These are phyloP conservation scores for Promerops cafer DNA, from an alignment of 2,113 vertebrate genomes.

Conservation along the genomic window DNA sequence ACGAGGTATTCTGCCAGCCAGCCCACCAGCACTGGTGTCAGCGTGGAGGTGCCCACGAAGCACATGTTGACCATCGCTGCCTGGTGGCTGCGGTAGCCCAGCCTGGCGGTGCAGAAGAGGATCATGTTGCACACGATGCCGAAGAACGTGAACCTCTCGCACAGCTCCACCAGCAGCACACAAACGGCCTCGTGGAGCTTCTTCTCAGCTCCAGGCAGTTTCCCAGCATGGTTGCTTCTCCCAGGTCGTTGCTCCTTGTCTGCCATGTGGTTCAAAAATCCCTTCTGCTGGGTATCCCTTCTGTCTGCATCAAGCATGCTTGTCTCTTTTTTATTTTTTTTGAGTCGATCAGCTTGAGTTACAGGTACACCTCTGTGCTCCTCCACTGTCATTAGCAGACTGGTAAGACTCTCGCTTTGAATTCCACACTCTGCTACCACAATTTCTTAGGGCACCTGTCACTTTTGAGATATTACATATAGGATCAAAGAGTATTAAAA, in stretches of 20 bases:
- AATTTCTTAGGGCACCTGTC: slow-evolving; percentile 45
- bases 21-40: slow-evolving; percentile 76
- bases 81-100: slow-evolving; percentile 82
- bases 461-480: neutral
- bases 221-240: neutral
- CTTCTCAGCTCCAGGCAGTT: neutral
- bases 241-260: neutral
- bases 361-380: neutral
- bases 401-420: slow-evolving; percentile 42
- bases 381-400: slow-evolving; percentile 44
- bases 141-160: slow-evolving; percentile 87
- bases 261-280: neutral
- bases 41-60: slow-evolving; percentile 82
- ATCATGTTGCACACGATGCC: slow-evolving; percentile 92
- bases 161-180: slow-evolving; percentile 85
- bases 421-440: slow-evolving; percentile 66
- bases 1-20: slow-evolving; percentile 81
- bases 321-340: neutral
- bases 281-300: neutral
- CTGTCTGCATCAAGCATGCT: slow-evolving; percentile 57
- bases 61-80: slow-evolving; percentile 84
- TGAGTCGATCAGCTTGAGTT: neutral
- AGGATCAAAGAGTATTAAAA: neutral
- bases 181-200: slow-evolving; percentile 71
- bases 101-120: slow-evolving; percentile 84